phyloP scores from a whole-genome alignment of 1,140 invertebrate genomes.

The Drosophila serrata region DNA sequence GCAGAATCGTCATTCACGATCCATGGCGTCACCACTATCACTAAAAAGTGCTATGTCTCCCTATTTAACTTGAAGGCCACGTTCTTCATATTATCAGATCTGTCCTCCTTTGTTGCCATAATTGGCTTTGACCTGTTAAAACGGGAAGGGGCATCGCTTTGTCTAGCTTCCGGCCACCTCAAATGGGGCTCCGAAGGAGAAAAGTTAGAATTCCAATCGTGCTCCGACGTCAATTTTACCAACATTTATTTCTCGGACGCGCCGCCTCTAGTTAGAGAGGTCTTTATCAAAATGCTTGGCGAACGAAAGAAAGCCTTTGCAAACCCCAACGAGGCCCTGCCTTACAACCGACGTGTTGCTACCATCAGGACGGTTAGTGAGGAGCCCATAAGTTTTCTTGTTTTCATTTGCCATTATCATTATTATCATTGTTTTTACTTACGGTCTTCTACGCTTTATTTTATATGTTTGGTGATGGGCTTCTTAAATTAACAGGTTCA shows the following conservation, averaged over 20 bases:
- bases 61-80: too few species aligned
- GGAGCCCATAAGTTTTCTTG: neutral
- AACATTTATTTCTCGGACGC: neutral
- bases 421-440: too few species aligned
- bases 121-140: too few species aligned
- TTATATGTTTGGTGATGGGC: too few species aligned
- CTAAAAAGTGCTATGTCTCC: too few species aligned
- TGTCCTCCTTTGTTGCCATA: too few species aligned
- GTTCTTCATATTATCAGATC: too few species aligned
- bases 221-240: slow-evolving; percentile 9
- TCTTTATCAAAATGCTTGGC: neutral
- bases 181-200: neutral
- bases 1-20: too few species aligned
- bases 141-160: neutral
- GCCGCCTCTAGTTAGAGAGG: neutral
- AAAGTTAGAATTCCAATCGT: neutral
- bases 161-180: neutral
- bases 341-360: neutral
- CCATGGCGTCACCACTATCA: too few species aligned
- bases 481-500: too few species aligned
- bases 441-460: too few species aligned
- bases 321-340: neutral
- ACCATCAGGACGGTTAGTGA: neutral
- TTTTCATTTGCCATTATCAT: too few species aligned
- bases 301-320: neutral